Conservation (phyloP, 2,113 vertebrate genomes). For the Hylia prasina region DNA sequence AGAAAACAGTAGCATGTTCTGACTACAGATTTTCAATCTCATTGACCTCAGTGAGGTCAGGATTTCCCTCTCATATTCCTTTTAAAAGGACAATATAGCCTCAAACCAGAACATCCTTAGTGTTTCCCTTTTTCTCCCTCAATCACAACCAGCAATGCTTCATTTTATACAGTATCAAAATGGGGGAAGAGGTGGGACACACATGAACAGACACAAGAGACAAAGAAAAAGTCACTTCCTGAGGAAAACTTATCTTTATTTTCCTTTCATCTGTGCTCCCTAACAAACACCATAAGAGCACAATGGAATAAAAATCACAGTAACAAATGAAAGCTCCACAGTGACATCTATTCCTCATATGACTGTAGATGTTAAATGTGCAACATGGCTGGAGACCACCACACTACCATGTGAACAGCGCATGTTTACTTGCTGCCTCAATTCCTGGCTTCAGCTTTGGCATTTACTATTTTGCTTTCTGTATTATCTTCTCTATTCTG, state of each 20-base stretch:
- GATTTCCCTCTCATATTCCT: background rate
- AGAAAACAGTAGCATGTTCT: background rate
- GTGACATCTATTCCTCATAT: background rate
- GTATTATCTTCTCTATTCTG: background rate
- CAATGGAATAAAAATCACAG: background rate
- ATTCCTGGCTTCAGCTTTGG: background rate
- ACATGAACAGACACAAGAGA: background rate
- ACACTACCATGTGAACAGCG: background rate
- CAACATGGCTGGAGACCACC: background rate
- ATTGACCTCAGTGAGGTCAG: background rate
- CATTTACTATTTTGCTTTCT: background rate
- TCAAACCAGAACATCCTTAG: background rate
- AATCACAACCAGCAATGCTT: background rate
- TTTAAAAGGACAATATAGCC: background rate
- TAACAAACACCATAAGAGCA: background rate
- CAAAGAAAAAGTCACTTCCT: background rate
- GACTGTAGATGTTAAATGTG: background rate
- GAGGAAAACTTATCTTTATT: background rate
- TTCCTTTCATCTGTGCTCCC: background rate
- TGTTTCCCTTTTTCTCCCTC: background rate
- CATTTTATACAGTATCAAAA: background rate
- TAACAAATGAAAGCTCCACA: background rate
- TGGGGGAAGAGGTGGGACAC: fast-evolving
- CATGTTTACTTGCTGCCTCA: background rate
- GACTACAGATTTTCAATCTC: background rate